phyloP scores from a whole-genome alignment of 2,888 invertebrate genomes.

The Ophion costatus region DNA sequence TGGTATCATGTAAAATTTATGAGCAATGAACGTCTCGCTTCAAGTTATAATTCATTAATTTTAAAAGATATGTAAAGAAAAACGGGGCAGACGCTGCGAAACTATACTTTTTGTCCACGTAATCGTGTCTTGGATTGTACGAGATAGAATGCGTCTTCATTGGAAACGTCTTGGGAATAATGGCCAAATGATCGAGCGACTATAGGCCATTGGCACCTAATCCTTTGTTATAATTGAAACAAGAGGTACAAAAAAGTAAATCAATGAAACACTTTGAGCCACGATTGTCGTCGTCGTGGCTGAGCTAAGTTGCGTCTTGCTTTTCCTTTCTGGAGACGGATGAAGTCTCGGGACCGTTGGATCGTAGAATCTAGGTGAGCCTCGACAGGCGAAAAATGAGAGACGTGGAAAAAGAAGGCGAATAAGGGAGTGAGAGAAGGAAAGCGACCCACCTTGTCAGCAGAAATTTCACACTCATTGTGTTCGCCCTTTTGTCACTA shows the following conservation, averaged over 20 bases:
- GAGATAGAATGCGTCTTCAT: constrained; percentile 21
- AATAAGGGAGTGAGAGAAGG: constrained; percentile 7
- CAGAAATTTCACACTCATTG: constrained; percentile 3
- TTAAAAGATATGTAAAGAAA: too few species aligned
- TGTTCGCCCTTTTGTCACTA: constrained; percentile 8
- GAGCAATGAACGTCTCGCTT: too few species aligned
- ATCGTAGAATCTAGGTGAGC: constrained; percentile 39
- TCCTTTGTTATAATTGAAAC: constrained; percentile 63
- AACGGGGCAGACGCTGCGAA: not conserved
- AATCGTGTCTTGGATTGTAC: constrained; percentile 20
- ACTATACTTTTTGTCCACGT: not conserved
- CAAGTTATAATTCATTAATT: too few species aligned
- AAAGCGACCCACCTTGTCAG: constrained; percentile 2
- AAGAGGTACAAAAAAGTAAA: constrained; percentile 45
- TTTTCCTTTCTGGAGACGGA: constrained; percentile 26
- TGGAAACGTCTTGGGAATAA: constrained; percentile 45
- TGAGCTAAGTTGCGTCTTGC: constrained; percentile 29
- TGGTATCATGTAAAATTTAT: too few species aligned
- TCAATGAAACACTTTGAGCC: constrained; percentile 23
- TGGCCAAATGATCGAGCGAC: constrained; percentile 68
- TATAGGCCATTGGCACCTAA: constrained; percentile 47
- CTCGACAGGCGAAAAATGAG: constrained; percentile 44
- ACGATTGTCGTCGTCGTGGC: constrained; percentile 9
- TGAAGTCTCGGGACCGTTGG: constrained; percentile 26
- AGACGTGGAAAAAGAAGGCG: constrained; percentile 4